Conservation (phyloP, 2,113 vertebrate genomes). For the Puntigrus tetrazona region DNA sequence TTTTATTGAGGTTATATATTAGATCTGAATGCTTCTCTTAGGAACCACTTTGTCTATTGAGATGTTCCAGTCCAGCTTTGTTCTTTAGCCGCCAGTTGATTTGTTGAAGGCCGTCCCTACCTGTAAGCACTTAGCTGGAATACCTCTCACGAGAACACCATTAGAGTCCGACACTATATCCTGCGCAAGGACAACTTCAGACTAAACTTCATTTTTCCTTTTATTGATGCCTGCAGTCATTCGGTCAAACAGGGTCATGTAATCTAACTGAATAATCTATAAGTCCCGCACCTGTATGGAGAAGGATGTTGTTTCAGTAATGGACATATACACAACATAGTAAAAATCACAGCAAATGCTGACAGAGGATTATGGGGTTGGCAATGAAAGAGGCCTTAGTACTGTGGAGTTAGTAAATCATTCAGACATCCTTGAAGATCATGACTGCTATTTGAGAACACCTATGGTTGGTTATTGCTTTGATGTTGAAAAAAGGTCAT, state of each 20-base stretch:
- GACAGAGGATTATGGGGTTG: background rate
- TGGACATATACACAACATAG: background rate
- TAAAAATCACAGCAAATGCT: background rate
- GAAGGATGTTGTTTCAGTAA: conserved; percentile 7
- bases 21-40: background rate
- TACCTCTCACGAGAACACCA: background rate
- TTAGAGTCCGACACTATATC: background rate
- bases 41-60: background rate
- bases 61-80: background rate
- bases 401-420: conserved; percentile 7
- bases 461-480: background rate
- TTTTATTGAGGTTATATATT: background rate
- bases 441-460: background rate
- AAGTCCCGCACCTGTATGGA: background rate
- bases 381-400: background rate
- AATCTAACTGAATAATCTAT: background rate
- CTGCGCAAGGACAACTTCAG: background rate
- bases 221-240: conserved; percentile 7
- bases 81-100: background rate
- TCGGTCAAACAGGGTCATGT: background rate
- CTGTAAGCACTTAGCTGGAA: background rate
- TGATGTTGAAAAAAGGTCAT: background rate
- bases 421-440: background rate
- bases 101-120: conserved; percentile 8
- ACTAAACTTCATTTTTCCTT: background rate